Conservation (phyloP, 2,113 vertebrate species). For the Tachysurus fulvidraco region DNA sequence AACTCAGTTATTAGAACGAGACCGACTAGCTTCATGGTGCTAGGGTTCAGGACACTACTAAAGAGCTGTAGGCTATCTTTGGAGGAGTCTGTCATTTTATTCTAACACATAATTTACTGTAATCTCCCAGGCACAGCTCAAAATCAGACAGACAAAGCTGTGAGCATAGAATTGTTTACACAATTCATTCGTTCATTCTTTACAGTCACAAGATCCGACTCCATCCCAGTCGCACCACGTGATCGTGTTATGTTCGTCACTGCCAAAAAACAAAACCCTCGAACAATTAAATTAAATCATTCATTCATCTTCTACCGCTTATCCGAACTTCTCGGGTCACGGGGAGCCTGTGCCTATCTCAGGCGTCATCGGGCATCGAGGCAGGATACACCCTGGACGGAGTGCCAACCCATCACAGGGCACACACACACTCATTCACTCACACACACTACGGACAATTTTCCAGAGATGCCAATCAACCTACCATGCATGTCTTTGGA, state of each 20-base stretch:
- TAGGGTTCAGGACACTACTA: neutral
- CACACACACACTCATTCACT: too few species aligned
- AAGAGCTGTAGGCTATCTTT: neutral
- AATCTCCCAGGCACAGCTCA: constrained; percentile 14
- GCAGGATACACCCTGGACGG: too few species aligned
- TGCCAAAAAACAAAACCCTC: neutral
- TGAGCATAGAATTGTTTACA: neutral
- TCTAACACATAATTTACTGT: constrained; percentile 28
- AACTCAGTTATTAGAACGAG: neutral
- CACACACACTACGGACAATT: too few species aligned
- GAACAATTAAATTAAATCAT: too few species aligned
- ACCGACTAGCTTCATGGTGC: neutral
- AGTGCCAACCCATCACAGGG: too few species aligned
- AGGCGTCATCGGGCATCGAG: too few species aligned
- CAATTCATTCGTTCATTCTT: neutral
- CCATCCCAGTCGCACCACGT: neutral
- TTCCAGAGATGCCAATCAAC: too few species aligned
- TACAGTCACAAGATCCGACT: neutral
- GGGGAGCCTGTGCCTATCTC: too few species aligned
- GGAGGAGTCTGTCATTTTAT: constrained; percentile 17
- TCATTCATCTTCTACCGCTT: too few species aligned
- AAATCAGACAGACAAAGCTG: neutral
- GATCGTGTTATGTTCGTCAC: neutral
- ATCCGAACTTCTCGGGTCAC: too few species aligned
- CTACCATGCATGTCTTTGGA: too few species aligned